These are phyloP conservation scores for Tipula helvola DNA, from an alignment of 2,888 invertebrate species.

Conservation along the genomic window DNA sequence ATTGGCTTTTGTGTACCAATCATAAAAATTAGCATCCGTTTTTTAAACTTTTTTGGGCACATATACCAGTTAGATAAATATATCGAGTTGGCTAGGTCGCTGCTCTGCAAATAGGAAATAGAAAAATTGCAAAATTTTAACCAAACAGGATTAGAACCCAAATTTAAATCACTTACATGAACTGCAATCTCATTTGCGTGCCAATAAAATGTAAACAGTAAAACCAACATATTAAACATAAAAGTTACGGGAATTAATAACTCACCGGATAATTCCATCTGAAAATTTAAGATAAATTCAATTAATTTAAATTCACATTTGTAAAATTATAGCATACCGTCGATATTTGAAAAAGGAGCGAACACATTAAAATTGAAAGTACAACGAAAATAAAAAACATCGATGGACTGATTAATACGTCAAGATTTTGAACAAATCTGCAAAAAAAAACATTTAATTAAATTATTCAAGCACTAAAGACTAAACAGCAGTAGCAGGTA, in stretches of 20 bases:
- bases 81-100: slow-evolving; percentile 6
- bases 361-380: slow-evolving; percentile 13
- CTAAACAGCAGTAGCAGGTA: background rate
- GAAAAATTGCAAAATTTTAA: too few species aligned
- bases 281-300: background rate
- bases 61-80: slow-evolving; percentile 12
- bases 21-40: slow-evolving; percentile 11
- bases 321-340: background rate
- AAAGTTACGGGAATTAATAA: background rate
- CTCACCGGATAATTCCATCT: background rate
- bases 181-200: slow-evolving; percentile 13
- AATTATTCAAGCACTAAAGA: background rate
- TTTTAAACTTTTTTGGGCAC: background rate
- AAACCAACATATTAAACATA: slow-evolving; percentile 9
- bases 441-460: background rate
- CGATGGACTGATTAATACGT: slow-evolving; percentile 8
- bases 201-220: slow-evolving; percentile 14
- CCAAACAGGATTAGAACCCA: too few species aligned
- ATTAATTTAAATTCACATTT: background rate
- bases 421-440: slow-evolving; percentile 4
- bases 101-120: background rate
- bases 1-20: slow-evolving; percentile 9
- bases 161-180: slow-evolving; percentile 7
- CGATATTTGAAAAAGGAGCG: slow-evolving; percentile 11
- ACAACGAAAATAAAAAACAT: slow-evolving; percentile 12